These are phyloP conservation scores for Leptinotarsa undecemlineata DNA, from an alignment of 1,140 invertebrate genomes.

Conservation along the genomic window DNA sequence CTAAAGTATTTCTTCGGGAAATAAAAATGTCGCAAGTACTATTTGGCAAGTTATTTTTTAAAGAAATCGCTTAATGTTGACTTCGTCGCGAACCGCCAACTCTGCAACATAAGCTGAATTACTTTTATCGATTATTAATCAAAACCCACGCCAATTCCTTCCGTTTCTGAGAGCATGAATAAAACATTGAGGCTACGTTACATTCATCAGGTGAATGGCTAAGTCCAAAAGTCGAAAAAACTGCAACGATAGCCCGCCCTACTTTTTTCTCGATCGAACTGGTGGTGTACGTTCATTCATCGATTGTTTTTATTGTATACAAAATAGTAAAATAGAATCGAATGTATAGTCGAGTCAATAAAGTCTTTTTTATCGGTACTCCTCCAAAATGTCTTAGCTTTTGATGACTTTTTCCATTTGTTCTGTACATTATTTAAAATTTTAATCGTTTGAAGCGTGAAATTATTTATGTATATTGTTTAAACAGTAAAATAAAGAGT, in stretches of 20 bases:
- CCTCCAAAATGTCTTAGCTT: too few relatives aligned
- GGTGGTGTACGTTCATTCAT: not conserved
- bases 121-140: not conserved
- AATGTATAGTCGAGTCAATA: not conserved
- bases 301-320: not conserved
- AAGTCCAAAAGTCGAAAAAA: not conserved
- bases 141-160: not conserved
- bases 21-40: too few relatives aligned
- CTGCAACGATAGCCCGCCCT: not conserved
- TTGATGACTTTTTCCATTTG: too few relatives aligned
- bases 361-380: too few relatives aligned
- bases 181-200: not conserved
- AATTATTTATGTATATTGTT: too few relatives aligned
- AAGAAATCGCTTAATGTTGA: too few relatives aligned
- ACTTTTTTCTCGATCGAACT: not conserved
- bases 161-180: slow-evolving; percentile 5
- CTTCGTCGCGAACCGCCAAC: too few relatives aligned
- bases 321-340: not conserved
- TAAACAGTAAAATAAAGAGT: too few relatives aligned
- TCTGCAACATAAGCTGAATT: not conserved
- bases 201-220: not conserved
- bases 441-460: too few relatives aligned
- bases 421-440: too few relatives aligned
- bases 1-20: too few relatives aligned
- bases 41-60: too few relatives aligned